Evolutionary conservation across 1,140 invertebrate genomes (phyloP).

Genomic region (Nasonia vitripennis): DNA sequence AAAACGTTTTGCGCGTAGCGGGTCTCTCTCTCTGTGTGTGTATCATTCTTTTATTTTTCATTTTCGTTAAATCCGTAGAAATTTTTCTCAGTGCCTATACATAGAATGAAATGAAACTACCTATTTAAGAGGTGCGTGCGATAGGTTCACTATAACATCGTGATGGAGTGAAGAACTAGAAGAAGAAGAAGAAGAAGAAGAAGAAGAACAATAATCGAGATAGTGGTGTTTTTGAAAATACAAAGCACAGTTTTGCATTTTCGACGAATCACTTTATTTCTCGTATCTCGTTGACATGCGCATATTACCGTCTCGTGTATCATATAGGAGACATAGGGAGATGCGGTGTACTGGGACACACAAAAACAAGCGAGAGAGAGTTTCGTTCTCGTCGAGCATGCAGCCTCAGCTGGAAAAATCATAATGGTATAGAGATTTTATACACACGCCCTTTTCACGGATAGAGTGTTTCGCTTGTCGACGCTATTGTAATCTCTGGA

Average conservation of each 20-base stretch:
- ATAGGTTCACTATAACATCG: background rate
- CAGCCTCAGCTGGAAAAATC: background rate
- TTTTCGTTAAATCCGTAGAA: constrained; percentile 2
- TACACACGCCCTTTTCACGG: background rate
- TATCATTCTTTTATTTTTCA: background rate
- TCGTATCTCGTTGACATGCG: background rate
- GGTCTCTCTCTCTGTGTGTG: background rate
- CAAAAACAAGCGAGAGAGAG: background rate
- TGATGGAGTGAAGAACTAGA: background rate
- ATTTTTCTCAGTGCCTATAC: background rate
- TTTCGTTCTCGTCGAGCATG: background rate
- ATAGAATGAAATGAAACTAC: background rate
- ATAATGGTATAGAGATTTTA: constrained; percentile 9
- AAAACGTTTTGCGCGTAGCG: constrained; percentile 14
- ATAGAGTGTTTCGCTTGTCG: background rate
- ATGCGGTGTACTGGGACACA: background rate
- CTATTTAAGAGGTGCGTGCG: constrained; percentile 3
- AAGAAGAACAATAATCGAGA: background rate
- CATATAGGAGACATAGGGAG: background rate
- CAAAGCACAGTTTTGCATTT: constrained; percentile 4
- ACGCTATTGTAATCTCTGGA: background rate
- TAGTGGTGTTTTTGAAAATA: background rate
- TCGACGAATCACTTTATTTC: background rate
- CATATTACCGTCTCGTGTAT: background rate
- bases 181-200: background rate